Evolutionary conservation across 2,113 vertebrate genomes (phyloP).

Genomic region (Poeciliopsis retropinna): DNA sequence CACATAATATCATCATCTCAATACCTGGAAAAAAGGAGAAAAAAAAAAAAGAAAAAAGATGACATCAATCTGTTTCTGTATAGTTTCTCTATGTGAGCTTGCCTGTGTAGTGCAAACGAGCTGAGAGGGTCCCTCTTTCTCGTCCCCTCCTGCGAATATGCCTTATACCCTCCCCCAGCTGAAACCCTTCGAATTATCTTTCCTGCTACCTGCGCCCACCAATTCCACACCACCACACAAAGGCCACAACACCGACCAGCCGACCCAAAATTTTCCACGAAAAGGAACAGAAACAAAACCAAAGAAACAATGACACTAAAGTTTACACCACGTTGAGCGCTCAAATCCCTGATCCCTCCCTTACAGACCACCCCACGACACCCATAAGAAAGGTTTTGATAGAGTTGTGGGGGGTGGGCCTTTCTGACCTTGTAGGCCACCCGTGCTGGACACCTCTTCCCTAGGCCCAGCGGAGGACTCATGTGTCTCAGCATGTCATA

Average conservation of each 20-base stretch:
- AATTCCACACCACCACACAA: constrained; percentile 69
- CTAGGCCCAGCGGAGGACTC: constrained; percentile 95
- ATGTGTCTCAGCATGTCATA: constrained; percentile 99
- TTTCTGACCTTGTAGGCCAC: constrained; percentile 97
- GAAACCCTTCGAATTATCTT: constrained; percentile 36
- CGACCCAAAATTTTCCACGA: constrained; percentile 65
- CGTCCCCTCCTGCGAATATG: constrained; percentile 80
- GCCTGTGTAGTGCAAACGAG: constrained; percentile 75
- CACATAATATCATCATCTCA: not conserved
- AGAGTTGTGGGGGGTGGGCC: constrained; percentile 53
- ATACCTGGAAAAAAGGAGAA: not conserved
- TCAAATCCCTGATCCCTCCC: constrained; percentile 44
- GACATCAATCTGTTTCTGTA: not conserved
- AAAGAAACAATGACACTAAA: constrained; percentile 78
- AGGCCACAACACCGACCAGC: constrained; percentile 75
- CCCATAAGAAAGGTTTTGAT: constrained; percentile 46
- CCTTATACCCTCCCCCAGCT: constrained; percentile 41
- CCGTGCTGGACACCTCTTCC: constrained; percentile 96
- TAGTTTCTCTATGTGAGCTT: not conserved
- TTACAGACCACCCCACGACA: constrained; percentile 24
- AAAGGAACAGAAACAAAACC: constrained; percentile 67
- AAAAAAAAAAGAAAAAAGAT: not conserved
- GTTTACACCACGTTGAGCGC: constrained; percentile 75
- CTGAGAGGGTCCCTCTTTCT: constrained; percentile 82
- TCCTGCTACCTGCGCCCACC: constrained; percentile 48